Conservation (phyloP, 2,888 invertebrate genomes). For the Idaea straminata region DNA sequence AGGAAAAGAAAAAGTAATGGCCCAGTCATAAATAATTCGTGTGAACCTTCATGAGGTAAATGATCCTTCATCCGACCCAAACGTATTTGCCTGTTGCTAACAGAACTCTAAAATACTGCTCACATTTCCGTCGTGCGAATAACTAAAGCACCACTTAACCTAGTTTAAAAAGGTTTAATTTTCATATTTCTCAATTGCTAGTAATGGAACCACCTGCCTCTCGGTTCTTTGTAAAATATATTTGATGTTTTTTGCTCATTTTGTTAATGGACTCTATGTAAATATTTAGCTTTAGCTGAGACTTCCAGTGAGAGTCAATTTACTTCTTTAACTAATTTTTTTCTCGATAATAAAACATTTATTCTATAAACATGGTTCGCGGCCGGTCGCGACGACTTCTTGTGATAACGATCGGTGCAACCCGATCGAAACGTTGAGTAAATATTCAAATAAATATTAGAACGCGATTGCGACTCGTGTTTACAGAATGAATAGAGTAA, state of each 20-base stretch:
- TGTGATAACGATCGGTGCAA: no score
- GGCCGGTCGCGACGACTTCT: no score
- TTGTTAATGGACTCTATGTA: background rate
- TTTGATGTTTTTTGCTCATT: background rate
- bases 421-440: no score
- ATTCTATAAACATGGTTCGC: no score
- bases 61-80: background rate
- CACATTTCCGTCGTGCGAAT: conserved; percentile 9
- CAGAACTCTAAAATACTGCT: conserved; percentile 8
- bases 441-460: no score
- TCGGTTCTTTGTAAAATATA: background rate
- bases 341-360: background rate
- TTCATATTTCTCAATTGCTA: conserved; percentile 12
- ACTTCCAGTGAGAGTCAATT: background rate
- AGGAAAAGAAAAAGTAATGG: background rate
- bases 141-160: conserved; percentile 18
- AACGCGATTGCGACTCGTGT: no score
- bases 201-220: conserved; percentile 2
- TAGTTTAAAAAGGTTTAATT: conserved; percentile 14
- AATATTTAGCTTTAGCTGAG: background rate
- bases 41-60: background rate
- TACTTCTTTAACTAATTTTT: background rate
- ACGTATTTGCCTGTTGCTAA: conserved; percentile 3
- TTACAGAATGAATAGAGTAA: no score
- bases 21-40: background rate